phyloP scores from a whole-genome alignment of 2,888 invertebrate genomes.

The Drosophila paracracens region DNA sequence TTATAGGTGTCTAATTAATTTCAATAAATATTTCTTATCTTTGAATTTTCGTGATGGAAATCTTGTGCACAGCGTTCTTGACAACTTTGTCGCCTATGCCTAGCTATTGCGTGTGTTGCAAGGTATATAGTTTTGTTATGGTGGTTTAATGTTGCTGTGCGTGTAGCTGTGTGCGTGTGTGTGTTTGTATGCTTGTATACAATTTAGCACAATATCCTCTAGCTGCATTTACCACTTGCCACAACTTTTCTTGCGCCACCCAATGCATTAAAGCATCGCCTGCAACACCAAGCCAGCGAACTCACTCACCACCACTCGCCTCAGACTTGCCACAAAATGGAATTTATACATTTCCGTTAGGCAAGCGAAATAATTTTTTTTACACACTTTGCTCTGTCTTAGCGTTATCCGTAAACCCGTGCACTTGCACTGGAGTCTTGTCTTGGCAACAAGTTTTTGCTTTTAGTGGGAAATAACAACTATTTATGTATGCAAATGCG shows the following conservation, averaged over 20 bases:
- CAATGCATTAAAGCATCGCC: conserved; percentile 57
- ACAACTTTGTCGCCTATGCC: conserved; percentile 66
- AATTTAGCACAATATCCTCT: conserved; percentile 74
- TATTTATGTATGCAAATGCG: conserved; percentile 2
- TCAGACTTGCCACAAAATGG: conserved; percentile 64
- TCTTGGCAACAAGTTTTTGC: conserved; percentile 69
- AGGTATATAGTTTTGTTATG: conserved; percentile 34
- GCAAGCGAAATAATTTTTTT: conserved; percentile 67
- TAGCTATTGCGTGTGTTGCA: conserved; percentile 12
- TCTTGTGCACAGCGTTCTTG: background rate
- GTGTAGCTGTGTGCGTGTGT: conserved; percentile 24
- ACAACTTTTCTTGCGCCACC: conserved; percentile 25
- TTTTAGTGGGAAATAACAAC: conserved; percentile 60
- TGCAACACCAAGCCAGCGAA: background rate
- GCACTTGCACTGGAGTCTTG: conserved; percentile 6
- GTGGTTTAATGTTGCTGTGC: conserved; percentile 5
- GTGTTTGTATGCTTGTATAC: conserved; percentile 28
- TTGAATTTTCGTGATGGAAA: background rate
- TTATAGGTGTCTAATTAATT: no score
- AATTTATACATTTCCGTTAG: conserved; percentile 81
- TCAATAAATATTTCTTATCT: background rate
- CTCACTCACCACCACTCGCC: conserved; percentile 6
- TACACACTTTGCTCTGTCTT: conserved; percentile 6
- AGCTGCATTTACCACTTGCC: conserved; percentile 46
- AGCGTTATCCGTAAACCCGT: conserved; percentile 1